Evolutionary conservation across 2,797 vertebrate genomes (phyloP), one percentile per base, ranked within the genome.

Genomic region (Arctocebus calabarensis): DNA sequence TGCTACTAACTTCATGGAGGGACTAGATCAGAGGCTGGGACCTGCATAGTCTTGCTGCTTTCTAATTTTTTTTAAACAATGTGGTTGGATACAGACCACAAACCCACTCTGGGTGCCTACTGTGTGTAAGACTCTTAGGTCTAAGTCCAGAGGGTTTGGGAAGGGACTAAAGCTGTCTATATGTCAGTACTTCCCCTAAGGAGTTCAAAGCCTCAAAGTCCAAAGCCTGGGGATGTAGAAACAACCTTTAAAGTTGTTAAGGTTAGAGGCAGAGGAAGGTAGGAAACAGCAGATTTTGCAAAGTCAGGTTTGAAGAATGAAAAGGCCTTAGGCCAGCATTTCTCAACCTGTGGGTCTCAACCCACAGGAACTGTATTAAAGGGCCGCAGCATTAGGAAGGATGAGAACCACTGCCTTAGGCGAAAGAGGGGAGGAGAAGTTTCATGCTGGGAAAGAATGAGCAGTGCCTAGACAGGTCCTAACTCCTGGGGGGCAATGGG

Each of bases 401-500:
- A 14, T 52, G 48, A 52, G 48, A 52, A 52, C 48, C 14, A 52
- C 48, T 17, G 20, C 1, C 4, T 3, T 57, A 27, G 40, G 37
- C 55, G 25, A 34, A 45, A 3, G 40, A 59, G 34, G 8, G 55
- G n/a, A 29, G 29, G 62, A 45, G 27, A 5, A 8, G 23, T 4
- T 48, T 45, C 27, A 16, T 0, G 16, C 23, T 1, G 0, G 40
- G 73, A 77, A 59, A 62, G 57, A 14, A 8, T 19, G 8, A 20
- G 11, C 0, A 23, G 61, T 17, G 17, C 62, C 57, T 10, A 16
- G 19, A 52, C 40, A 11, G 6, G 37, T 2, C 55, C 19, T 27
- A 68, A 5, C 5, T 59, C 19, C 3, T 9, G 2, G 0, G 7
- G 40, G 23, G 4, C 10, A 16, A 5, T 52, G 48, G 48, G 48